Percentiles rank a stretch among this genome's conserved stretches.
phyloP scores from a whole-genome alignment of 2,888 invertebrate species.

The Lepeophtheirus nordmannii region DNA sequence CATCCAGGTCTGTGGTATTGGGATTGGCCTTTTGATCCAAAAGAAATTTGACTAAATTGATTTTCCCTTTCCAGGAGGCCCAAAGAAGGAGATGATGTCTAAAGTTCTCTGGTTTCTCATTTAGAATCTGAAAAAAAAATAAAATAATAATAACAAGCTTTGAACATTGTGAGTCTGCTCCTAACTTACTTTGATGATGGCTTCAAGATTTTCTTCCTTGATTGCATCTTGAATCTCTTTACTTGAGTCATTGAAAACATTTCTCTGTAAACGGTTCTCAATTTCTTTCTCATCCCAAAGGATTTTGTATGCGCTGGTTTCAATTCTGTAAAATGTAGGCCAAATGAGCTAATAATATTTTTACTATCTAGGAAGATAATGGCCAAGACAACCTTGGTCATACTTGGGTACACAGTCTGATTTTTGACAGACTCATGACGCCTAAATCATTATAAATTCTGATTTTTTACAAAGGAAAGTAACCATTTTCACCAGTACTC shows the following conservation, averaged over 20 bases:
- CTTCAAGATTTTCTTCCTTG: too few species aligned
- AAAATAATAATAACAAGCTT: neutral
- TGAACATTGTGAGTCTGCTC: neutral
- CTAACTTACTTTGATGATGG: neutral
- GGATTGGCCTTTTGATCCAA: slow-evolving; percentile 44
- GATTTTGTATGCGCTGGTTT: neutral
- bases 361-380: too few species aligned
- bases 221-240: too few species aligned
- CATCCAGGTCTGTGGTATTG: slow-evolving; percentile 48
- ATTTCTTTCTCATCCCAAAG: slow-evolving; percentile 8
- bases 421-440: too few species aligned
- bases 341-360: neutral
- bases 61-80: slow-evolving; percentile 13
- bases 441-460: too few species aligned
- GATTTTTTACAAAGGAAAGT: too few species aligned
- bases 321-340: neutral
- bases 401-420: too few species aligned
- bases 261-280: neutral
- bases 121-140: neutral
- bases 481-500: too few species aligned
- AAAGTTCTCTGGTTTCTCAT: neutral
- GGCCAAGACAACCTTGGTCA: too few species aligned
- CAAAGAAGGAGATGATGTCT: slow-evolving; percentile 1
- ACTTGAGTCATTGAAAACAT: too few species aligned
- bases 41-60: slow-evolving; percentile 10